Evolutionary conservation across 2,797 vertebrate species (phyloP).

Genomic region (Myotis pilosus): DNA sequence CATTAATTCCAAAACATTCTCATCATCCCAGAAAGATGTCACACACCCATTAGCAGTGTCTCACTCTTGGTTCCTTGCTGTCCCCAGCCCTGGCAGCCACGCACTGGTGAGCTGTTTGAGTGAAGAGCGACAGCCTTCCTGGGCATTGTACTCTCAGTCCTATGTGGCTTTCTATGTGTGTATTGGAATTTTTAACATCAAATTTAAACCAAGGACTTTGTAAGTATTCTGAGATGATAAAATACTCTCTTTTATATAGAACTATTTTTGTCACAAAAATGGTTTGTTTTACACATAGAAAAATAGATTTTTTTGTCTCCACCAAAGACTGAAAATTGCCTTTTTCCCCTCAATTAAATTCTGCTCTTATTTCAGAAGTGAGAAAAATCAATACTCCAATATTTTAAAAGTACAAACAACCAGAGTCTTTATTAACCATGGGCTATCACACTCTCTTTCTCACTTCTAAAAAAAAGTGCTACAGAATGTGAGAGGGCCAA

Average conservation of each 20-base stretch:
- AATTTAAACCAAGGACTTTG: not conserved
- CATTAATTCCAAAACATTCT: not conserved
- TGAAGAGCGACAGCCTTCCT: not conserved
- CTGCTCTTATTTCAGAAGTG: slow-evolving; percentile 27
- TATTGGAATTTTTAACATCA: not conserved
- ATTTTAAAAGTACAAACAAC: not conserved
- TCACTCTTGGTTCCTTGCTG: not conserved
- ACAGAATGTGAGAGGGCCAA: not conserved
- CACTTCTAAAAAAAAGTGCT: not conserved
- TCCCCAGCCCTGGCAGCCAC: not conserved
- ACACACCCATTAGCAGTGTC: not conserved
- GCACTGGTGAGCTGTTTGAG: not conserved
- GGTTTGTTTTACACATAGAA: slow-evolving; percentile 4
- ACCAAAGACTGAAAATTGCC: not conserved
- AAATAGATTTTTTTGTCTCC: slow-evolving; percentile 15
- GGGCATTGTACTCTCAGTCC: not conserved
- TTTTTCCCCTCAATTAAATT: slow-evolving; percentile 36
- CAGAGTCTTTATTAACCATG: not conserved
- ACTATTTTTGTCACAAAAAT: slow-evolving; percentile 24
- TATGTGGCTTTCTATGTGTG: not conserved
- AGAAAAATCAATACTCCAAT: slow-evolving; percentile 13
- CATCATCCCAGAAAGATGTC: not conserved
- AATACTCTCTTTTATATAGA: not conserved
- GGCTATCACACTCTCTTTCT: not conserved
- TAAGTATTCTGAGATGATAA: slow-evolving; percentile 8